A percentile compares a stretch with the other conserved stretches of the same genome.
Evolutionary conservation across 2,888 invertebrate genomes (phyloP).

Genomic region (Trachelus iudaicus): DNA sequence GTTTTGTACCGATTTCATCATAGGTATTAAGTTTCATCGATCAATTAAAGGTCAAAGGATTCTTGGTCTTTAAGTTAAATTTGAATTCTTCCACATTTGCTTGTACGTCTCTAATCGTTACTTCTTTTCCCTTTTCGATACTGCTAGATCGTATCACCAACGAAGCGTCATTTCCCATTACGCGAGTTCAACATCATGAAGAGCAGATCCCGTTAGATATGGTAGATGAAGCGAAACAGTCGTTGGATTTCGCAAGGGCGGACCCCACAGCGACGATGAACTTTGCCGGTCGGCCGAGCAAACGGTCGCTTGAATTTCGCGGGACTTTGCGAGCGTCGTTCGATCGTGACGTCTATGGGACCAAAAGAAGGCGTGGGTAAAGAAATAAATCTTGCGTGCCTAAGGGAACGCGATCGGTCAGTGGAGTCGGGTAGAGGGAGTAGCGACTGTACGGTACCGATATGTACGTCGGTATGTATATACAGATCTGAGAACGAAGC

Average conservation of each 20-base stretch:
- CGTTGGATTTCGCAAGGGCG: background rate
- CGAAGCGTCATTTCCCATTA: background rate
- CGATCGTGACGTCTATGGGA: background rate
- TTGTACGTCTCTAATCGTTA: background rate
- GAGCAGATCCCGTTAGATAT: background rate
- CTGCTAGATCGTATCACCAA: background rate
- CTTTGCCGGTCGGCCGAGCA: background rate
- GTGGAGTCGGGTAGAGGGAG: slow-evolving; percentile 3
- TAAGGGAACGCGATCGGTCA: background rate
- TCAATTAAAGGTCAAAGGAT: background rate
- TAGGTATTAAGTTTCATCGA: background rate
- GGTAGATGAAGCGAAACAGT: background rate
- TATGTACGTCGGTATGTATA: slow-evolving; percentile 2
- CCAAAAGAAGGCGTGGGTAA: background rate
- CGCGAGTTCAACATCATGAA: background rate
- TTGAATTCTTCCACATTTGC: background rate
- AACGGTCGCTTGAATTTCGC: background rate
- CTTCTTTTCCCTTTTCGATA: too few relatives aligned
- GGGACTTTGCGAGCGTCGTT: background rate
- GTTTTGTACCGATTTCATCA: background rate
- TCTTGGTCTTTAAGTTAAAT: background rate
- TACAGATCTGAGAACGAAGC: slow-evolving; percentile 17
- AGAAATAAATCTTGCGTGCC: background rate
- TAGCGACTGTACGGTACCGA: background rate
- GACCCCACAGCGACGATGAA: background rate